Conservation (phyloP, 2,888 invertebrate genomes). For the Timema cristinae region DNA sequence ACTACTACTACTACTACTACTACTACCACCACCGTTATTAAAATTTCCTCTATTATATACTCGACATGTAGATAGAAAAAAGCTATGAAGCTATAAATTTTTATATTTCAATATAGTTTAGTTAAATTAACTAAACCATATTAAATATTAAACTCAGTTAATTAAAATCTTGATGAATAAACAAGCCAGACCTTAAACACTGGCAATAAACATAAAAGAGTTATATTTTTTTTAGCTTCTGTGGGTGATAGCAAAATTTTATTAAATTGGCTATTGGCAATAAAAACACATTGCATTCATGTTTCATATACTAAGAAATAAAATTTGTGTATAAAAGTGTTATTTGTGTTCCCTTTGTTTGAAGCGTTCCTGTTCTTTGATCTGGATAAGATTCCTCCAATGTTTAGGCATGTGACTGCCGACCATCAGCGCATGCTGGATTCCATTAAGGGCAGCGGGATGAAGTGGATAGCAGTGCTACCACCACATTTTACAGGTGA, state of each 20-base stretch:
- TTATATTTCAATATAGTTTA: too few relatives aligned
- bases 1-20: too few relatives aligned
- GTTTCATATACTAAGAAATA: neutral
- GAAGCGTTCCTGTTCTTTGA: slow-evolving; percentile 71
- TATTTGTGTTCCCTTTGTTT: too few relatives aligned
- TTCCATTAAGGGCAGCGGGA: slow-evolving; percentile 56
- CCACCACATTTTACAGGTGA: slow-evolving; percentile 78
- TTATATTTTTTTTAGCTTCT: neutral
- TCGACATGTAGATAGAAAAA: too few relatives aligned
- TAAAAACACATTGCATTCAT: neutral
- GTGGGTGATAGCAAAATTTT: neutral
- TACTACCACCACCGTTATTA: too few relatives aligned
- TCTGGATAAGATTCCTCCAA: slow-evolving; percentile 68
- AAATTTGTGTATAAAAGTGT: neutral
- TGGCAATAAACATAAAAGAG: too few relatives aligned
- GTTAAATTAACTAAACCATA: too few relatives aligned
- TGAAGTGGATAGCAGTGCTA: slow-evolving; percentile 72
- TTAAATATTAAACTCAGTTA: too few relatives aligned
- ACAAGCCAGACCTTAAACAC: too few relatives aligned
- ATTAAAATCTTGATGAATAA: too few relatives aligned
- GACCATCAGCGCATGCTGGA: slow-evolving; percentile 77
- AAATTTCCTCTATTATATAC: too few relatives aligned
- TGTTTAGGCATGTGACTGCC: slow-evolving; percentile 65
- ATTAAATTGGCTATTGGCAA: neutral
- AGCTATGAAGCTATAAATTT: too few relatives aligned